Conservation (phyloP, 2,113 vertebrate genomes). For the Equus quagga region DNA sequence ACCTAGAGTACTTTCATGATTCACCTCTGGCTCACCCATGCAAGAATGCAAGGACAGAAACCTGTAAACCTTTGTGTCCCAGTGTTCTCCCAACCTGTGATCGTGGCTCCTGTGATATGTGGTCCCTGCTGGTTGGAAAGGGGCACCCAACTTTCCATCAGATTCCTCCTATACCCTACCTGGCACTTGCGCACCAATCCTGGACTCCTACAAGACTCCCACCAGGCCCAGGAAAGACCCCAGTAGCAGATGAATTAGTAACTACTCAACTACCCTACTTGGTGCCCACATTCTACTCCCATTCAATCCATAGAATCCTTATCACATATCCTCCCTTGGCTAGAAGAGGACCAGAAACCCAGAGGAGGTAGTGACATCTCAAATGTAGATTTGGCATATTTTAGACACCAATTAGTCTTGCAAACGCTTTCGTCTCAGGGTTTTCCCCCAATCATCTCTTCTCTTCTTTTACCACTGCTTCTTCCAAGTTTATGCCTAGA, state of each 20-base stretch:
- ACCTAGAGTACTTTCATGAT: background rate
- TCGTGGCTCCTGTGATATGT: background rate
- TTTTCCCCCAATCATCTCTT: background rate
- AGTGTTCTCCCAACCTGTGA: background rate
- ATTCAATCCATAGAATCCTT: background rate
- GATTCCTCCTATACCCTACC: background rate
- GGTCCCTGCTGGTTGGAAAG: background rate
- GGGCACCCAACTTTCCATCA: background rate
- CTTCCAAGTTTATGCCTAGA: background rate
- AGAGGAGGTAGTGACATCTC: background rate
- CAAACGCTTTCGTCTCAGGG: background rate
- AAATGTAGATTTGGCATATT: background rate
- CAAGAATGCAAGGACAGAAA: background rate
- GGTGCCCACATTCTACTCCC: background rate
- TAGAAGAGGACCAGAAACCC: background rate
- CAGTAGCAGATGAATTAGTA: background rate
- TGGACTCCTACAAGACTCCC: background rate
- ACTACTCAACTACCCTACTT: background rate
- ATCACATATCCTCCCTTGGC: background rate
- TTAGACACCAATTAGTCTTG: background rate
- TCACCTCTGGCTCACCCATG: background rate
- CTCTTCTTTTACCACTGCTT: background rate
- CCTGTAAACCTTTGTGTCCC: background rate
- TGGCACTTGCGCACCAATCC: background rate
- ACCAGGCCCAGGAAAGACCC: background rate